Conservation (phyloP, 2,797 vertebrate species). For the Percopsis omiscomaycus region DNA sequence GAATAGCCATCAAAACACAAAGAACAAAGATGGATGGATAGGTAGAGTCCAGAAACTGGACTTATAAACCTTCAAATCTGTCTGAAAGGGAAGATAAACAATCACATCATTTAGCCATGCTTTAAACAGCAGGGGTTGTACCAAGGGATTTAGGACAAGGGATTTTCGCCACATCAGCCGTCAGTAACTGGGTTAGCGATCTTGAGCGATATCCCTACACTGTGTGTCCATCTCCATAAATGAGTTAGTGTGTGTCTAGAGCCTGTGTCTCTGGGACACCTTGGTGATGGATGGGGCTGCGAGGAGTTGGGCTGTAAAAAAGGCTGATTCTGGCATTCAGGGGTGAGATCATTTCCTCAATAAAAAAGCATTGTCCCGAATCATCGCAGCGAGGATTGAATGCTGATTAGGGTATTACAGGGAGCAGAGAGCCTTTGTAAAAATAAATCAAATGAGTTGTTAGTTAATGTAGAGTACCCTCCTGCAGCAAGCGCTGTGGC, state of each 20-base stretch:
- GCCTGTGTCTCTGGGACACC: slow-evolving; percentile 88
- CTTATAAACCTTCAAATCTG: slow-evolving; percentile 35
- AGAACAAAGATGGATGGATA: slow-evolving; percentile 74
- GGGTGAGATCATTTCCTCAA: slow-evolving; percentile 98
- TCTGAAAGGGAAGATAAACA: slow-evolving; percentile 53
- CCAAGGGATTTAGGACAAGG: slow-evolving; percentile 80
- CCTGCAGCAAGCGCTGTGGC: slow-evolving; percentile 6
- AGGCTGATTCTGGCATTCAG: slow-evolving; percentile 94
- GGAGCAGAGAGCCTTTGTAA: slow-evolving; percentile 88
- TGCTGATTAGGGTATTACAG: slow-evolving; percentile 97
- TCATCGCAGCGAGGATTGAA: slow-evolving; percentile 95
- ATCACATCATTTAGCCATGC: slow-evolving; percentile 80
- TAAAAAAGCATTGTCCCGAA: slow-evolving; percentile 95
- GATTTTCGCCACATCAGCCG: slow-evolving; percentile 86
- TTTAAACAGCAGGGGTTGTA: slow-evolving; percentile 81
- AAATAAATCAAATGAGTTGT: slow-evolving; percentile 79
- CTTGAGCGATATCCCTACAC: slow-evolving; percentile 60
- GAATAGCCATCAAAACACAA: slow-evolving; percentile 42
- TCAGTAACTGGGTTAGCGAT: slow-evolving; percentile 91
- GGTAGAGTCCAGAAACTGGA: slow-evolving; percentile 19
- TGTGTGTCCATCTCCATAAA: slow-evolving; percentile 63
- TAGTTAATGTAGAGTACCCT: slow-evolving; percentile 44
- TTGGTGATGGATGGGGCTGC: slow-evolving; percentile 93
- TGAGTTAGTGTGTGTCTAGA: slow-evolving; percentile 72
- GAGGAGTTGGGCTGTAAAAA: slow-evolving; percentile 92